Evolutionary conservation across 92 coral and sea anemone species (phyloP), one percentile per base, ranked within the genome.

Genomic region (Desmophyllum pertusum): DNA sequence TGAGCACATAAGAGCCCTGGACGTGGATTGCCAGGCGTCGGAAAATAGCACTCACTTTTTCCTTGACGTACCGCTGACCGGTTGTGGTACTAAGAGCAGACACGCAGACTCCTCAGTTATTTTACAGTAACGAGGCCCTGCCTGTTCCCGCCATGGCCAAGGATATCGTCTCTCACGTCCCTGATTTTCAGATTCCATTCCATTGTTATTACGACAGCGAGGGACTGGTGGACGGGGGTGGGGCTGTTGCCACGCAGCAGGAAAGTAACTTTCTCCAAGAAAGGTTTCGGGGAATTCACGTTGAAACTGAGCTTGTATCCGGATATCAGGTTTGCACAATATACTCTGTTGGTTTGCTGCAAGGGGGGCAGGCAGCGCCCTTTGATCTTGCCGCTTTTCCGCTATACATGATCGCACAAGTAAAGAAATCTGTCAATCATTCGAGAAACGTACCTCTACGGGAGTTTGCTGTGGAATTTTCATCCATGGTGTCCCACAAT

Each of bases 141-240:
- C 80, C 87, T 5, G 75, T 36, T 46, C 89, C 87, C 1, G 21
- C 66, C 21, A 45, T 61, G 73, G 76, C 79, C 15, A 57, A 85
- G 41, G 86, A 85, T 46, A 45, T 89, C 14, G 87, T 88, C 31
- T 79, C 92, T 21, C 88, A 86, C 61, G 92, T 88, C 30, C 85
- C 88, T n/a, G 85, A 88, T 63, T 86, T 88, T 39, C 68, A 73
- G 77, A 89, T 89, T 18, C 89, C 92, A 42, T 89, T 89, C 35
- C 76, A 87, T 59, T 89, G 92, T 57, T 89, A 81, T 86, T 89
- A 89, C 81, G 89, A 83, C 37, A 85, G 81, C 83, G 63, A 76
- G 21, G 92, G 89, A n/a, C 75, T 85, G 35, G 90, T 89, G 6
- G n/a, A 77, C 67, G 33, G 79, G 78, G 0, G 87, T 89, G 21